These are phyloP conservation scores for Jaculus jaculus DNA, from an alignment of 2,113 vertebrate genomes.

Conservation along the genomic window DNA sequence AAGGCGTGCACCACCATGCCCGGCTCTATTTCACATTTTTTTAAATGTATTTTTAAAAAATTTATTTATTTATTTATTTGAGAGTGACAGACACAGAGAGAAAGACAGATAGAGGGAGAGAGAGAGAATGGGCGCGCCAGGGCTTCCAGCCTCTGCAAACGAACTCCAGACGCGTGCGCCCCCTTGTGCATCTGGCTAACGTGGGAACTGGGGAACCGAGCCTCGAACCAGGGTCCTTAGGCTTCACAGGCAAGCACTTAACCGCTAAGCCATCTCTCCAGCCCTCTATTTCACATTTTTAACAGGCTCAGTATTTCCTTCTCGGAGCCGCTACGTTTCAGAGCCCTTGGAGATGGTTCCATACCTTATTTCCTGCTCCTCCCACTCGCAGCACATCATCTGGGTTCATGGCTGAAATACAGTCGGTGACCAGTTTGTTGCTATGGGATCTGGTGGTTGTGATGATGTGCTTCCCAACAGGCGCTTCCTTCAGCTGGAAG, in stretches of 20 bases:
- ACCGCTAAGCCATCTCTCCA: too few species aligned
- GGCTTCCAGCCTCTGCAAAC: too few species aligned
- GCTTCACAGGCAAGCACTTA: too few species aligned
- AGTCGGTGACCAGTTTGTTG: constrained; percentile 93
- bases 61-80: too few species aligned
- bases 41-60: too few species aligned
- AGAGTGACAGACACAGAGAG: too few species aligned
- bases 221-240: too few species aligned
- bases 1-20: not conserved
- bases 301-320: not conserved
- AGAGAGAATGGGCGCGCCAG: too few species aligned
- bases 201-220: too few species aligned
- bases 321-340: not conserved
- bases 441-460: constrained; percentile 96
- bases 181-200: too few species aligned
- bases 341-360: not conserved
- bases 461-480: constrained; percentile 90
- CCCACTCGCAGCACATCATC: constrained; percentile 93
- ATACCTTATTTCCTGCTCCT: constrained; percentile 98
- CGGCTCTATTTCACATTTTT: not conserved
- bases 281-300: not conserved
- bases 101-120: too few species aligned
- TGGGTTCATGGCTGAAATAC: constrained; percentile 93
- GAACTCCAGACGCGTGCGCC: too few species aligned
- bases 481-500: constrained; percentile 93